A percentile compares a stretch with the other conserved stretches of the same genome.
Conservation (phyloP, 2,113 vertebrate species). For the Alaudala cheleensis region DNA sequence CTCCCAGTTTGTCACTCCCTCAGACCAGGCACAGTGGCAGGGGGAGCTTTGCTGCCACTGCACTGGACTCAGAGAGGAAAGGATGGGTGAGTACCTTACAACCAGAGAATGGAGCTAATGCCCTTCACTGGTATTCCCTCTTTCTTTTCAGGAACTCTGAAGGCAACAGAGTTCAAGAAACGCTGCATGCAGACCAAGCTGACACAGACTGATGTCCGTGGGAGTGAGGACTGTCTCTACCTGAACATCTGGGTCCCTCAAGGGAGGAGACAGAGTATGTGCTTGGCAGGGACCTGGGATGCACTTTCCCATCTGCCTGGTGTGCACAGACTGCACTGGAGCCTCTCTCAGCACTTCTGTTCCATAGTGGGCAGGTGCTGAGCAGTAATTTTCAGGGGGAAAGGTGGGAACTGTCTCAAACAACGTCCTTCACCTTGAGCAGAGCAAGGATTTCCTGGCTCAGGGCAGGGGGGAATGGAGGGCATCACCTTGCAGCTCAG, state of each 20-base stretch:
- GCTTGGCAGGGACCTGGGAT: not conserved
- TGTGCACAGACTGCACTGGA: not conserved
- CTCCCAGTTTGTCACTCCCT: no score
- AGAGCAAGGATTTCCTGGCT: not conserved
- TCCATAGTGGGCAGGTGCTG: not conserved
- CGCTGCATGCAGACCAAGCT: conserved; percentile 84
- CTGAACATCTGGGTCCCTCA: conserved; percentile 97
- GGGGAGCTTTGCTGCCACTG: not conserved
- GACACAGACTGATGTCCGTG: conserved; percentile 68
- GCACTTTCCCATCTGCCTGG: not conserved
- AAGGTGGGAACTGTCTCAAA: not conserved
- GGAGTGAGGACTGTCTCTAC: conserved; percentile 89
- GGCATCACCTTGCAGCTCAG: not conserved
- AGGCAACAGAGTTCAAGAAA: conserved; percentile 70
- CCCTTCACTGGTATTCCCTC: not conserved
- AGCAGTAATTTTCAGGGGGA: not conserved
- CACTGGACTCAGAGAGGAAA: not conserved
- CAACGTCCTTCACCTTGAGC: not conserved
- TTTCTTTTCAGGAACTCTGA: conserved; percentile 78
- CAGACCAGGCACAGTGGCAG: no score
- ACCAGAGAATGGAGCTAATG: not conserved
- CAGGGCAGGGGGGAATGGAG: not conserved
- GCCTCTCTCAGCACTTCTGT: not conserved
- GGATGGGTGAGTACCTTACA: not conserved
- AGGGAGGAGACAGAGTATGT: conserved; percentile 53